Conservation (phyloP, 2,888 invertebrate species). For the Agrilus mali region DNA sequence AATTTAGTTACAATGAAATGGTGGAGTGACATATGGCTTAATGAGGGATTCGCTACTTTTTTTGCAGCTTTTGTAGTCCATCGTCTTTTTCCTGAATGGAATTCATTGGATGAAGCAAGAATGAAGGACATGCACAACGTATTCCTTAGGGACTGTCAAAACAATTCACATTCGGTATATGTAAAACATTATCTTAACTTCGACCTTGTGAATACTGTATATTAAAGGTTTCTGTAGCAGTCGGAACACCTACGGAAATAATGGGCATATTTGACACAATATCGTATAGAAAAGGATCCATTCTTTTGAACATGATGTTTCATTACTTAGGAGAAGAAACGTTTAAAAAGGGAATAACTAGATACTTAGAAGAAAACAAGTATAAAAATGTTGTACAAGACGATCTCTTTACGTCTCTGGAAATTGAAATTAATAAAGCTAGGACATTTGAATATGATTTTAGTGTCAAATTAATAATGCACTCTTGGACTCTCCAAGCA, state of each 20-base stretch:
- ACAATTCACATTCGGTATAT: conserved; percentile 66
- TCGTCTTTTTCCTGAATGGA: conserved; percentile 54
- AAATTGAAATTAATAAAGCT: conserved; percentile 39
- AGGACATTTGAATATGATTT: conserved; percentile 40
- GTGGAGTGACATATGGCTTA: conserved; percentile 73
- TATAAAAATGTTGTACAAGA: conserved; percentile 71
- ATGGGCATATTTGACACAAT: conserved; percentile 75
- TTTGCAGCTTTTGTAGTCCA: conserved; percentile 42
- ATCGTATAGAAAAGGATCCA: conserved; percentile 74
- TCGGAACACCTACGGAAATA: conserved; percentile 66
- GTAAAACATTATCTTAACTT: not conserved
- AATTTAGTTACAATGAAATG: conserved; percentile 73
- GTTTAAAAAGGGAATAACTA: conserved; percentile 57
- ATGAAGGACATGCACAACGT: conserved; percentile 46
- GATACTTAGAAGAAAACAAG: conserved; percentile 50
- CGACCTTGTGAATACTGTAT: no score
- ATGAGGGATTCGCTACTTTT: conserved; percentile 66
- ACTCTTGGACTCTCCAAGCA: conserved; percentile 76
- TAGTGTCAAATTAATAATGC: conserved; percentile 64
- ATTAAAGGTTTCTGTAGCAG: conserved; percentile 49
- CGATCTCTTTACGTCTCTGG: conserved; percentile 71
- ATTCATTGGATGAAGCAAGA: conserved; percentile 43
- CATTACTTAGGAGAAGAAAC: conserved; percentile 66
- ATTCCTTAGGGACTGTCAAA: conserved; percentile 55
- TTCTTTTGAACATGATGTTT: conserved; percentile 85